Conservation (phyloP, 2,888 invertebrate species). For the Helleia helle region DNA sequence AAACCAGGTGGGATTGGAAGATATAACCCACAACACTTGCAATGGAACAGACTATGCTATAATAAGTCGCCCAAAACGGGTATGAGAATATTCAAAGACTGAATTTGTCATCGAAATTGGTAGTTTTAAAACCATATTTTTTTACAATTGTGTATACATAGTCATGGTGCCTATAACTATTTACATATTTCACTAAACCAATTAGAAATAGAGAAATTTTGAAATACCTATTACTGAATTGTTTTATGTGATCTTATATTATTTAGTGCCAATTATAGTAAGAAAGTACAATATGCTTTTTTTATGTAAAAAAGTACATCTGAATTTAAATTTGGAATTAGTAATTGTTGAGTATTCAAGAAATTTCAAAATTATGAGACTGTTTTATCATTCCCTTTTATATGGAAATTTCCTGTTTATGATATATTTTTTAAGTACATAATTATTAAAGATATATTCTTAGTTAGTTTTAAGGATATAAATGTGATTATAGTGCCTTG, state of each 20-base stretch:
- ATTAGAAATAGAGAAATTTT: too few relatives aligned
- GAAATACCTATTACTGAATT: too few relatives aligned
- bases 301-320: too few relatives aligned
- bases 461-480: conserved; percentile 18
- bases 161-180: too few relatives aligned
- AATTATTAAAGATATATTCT: conserved; percentile 20
- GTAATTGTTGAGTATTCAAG: conserved; percentile 13
- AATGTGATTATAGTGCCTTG: conserved; percentile 59
- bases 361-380: conserved; percentile 26
- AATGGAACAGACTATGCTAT: conserved; percentile 88
- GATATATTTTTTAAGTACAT: conserved; percentile 12
- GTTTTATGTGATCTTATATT: too few relatives aligned
- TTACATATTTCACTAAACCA: too few relatives aligned
- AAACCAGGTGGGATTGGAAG: conserved; percentile 57
- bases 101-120: conserved; percentile 28
- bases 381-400: conserved; percentile 40
- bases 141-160: too few relatives aligned
- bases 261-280: too few relatives aligned
- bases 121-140: background rate
- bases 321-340: too few relatives aligned
- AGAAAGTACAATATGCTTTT: too few relatives aligned
- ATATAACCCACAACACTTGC: conserved; percentile 79
- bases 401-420: conserved; percentile 1
- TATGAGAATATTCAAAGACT: conserved; percentile 46
- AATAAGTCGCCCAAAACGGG: conserved; percentile 89